Evolutionary conservation across 2,113 vertebrate genomes (phyloP).

Genomic region (Microtus richardsoni): DNA sequence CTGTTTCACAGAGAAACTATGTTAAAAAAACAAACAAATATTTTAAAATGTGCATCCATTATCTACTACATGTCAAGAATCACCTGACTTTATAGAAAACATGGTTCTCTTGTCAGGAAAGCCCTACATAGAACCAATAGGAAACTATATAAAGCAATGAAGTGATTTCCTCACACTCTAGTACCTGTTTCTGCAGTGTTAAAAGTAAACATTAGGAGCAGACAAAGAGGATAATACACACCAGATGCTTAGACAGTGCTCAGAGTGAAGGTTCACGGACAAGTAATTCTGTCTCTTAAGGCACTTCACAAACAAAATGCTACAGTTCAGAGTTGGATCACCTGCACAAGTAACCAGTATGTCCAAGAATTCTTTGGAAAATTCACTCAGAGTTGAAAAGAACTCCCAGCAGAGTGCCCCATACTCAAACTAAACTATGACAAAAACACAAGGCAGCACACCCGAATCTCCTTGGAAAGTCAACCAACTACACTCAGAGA

Average conservation of each 20-base stretch:
- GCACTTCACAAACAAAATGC: neutral
- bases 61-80: neutral
- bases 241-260: neutral
- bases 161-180: neutral
- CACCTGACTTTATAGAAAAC: neutral
- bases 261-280: neutral
- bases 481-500: neutral
- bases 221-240: neutral
- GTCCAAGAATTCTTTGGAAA: slow-evolving; percentile 13
- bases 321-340: neutral
- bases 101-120: neutral
- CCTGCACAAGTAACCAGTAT: slow-evolving; percentile 8
- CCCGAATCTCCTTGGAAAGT: neutral
- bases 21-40: neutral
- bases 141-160: neutral
- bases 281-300: neutral
- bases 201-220: slow-evolving; percentile 3
- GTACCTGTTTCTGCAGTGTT: slow-evolving; percentile 7
- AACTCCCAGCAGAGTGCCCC: neutral
- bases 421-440: neutral
- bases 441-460: neutral
- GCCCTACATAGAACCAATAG: neutral
- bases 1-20: neutral
- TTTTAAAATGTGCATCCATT: neutral
- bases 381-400: neutral